Evolutionary conservation across 2,888 invertebrate species (phyloP).

Genomic region (Orgyia antiqua): DNA sequence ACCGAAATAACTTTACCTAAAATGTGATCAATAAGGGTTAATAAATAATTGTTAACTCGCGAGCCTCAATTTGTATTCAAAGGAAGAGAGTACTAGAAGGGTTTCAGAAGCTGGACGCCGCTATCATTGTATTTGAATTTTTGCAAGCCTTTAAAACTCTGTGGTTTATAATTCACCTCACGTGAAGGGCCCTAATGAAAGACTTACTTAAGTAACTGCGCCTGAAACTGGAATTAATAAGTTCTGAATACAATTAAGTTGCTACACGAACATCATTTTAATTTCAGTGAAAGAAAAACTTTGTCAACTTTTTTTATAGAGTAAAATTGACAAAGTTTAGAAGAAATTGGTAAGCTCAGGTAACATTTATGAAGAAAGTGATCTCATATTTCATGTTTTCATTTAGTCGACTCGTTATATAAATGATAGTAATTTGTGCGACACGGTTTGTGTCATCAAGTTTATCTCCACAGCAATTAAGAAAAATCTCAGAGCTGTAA

Average conservation of each 20-base stretch:
- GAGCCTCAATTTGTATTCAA: conserved; percentile 44
- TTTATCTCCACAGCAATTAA: conserved; percentile 67
- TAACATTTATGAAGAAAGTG: conserved; percentile 12
- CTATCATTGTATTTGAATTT: conserved; percentile 52
- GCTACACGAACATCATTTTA: conserved; percentile 68
- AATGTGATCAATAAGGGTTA: too few species aligned
- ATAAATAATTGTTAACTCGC: conserved; percentile 34
- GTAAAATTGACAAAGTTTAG: too few species aligned
- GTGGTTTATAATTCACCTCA: conserved; percentile 59
- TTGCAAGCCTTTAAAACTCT: conserved; percentile 43
- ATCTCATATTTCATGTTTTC: conserved; percentile 46
- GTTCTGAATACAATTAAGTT: conserved; percentile 71
- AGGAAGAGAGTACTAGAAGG: conserved; percentile 29
- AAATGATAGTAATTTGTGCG: conserved; percentile 57
- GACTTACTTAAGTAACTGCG: conserved; percentile 69
- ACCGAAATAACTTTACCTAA: too few species aligned
- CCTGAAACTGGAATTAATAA: conserved; percentile 69
- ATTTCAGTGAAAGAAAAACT: conserved; percentile 69
- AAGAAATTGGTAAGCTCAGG: too few species aligned
- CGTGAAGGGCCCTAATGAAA: conserved; percentile 73
- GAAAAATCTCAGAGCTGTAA: conserved; percentile 48
- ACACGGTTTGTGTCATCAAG: conserved; percentile 45
- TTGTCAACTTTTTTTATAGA: too few species aligned
- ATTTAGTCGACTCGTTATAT: conserved; percentile 51
- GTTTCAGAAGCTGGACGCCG: conserved; percentile 34